Evolutionary conservation across 92 coral and sea anemone genomes (phyloP), one percentile per base, ranked within the genome.

Genomic region (Epizoanthus stellaris): DNA sequence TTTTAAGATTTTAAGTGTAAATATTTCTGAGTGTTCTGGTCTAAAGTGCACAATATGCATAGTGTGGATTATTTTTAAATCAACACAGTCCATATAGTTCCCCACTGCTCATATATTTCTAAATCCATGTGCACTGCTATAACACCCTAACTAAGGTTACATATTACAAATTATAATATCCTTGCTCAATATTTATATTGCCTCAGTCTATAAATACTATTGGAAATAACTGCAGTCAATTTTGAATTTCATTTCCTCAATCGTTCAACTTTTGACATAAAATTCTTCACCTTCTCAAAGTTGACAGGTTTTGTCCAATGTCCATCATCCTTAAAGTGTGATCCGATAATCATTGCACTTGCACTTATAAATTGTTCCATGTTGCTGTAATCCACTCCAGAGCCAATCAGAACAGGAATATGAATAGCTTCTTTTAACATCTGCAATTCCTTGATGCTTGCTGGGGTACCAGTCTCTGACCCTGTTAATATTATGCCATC

Each of bases 201-300:
- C 56, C 1, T 30, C 36, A 30, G 10, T 52, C 14, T 52, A 52
- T 52, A 52, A 52, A 52, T 52, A 52, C 15, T 52, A 52, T 13
- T 52, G 56, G 56, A 52, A 52, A 52, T 52, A 49, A 53, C 63
- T 11, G 5, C 63, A 52, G 64, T 6, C 42, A 42, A 13, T 70
- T 25, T 9, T 70, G 79, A 23, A 19, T 56, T 16, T 86, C 75
- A 96, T 83, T 83, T 92, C 71, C 99, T 91, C 70, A 97, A 76
- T 80, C 97, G 87, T 75, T 97, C 99, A 13, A 97, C 88, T 80
- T 97, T 97, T n/a, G 99, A 90, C 99, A 97, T 97, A 66, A 97
- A 97, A 40, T 93, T 90, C 76, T 88, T 92, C 5, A 94, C 98
- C 58, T 82, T 90, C 6, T 91, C 93, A 86, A 90, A 94, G 73